Evolutionary conservation across 2,113 vertebrate genomes (phyloP).

Genomic region (Kryptolebias marmoratus): DNA sequence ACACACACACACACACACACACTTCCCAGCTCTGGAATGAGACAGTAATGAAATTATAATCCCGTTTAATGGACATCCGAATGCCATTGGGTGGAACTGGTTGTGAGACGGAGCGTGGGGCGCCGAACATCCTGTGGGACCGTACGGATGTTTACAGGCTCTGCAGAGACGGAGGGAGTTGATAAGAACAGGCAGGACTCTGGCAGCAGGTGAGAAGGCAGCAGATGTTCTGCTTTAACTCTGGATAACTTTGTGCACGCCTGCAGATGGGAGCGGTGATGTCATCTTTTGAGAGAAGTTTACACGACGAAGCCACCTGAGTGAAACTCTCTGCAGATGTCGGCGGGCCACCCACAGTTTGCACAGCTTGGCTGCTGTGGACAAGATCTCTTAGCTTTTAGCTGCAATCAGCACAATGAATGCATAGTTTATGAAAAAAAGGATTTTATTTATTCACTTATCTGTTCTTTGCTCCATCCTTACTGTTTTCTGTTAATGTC

Average conservation of each 20-base stretch:
- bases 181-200: constrained; percentile 47
- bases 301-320: constrained; percentile 60
- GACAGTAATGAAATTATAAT: constrained; percentile 27
- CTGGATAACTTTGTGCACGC: constrained; percentile 17
- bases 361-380: constrained; percentile 18
- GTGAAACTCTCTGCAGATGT: constrained; percentile 51
- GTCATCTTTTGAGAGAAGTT: constrained; percentile 53
- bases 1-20: no score
- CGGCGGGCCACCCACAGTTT: constrained; percentile 52
- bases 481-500: no score
- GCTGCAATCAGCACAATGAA: constrained; percentile 5
- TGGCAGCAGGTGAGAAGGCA: constrained; percentile 35
- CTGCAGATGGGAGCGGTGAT: constrained; percentile 46
- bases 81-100: constrained; percentile 33
- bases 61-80: constrained; percentile 50
- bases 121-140: constrained; percentile 65
- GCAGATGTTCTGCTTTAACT: constrained; percentile 51
- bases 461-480: no score
- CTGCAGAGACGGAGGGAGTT: constrained; percentile 41
- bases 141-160: constrained; percentile 69
- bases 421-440: not conserved
- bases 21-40: constrained; percentile 14
- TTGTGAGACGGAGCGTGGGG: constrained; percentile 35
- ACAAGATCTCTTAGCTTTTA: constrained; percentile 25
- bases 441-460: not conserved